Conservation (phyloP, 1,140 invertebrate genomes). For the Neodiprion pinetum region DNA sequence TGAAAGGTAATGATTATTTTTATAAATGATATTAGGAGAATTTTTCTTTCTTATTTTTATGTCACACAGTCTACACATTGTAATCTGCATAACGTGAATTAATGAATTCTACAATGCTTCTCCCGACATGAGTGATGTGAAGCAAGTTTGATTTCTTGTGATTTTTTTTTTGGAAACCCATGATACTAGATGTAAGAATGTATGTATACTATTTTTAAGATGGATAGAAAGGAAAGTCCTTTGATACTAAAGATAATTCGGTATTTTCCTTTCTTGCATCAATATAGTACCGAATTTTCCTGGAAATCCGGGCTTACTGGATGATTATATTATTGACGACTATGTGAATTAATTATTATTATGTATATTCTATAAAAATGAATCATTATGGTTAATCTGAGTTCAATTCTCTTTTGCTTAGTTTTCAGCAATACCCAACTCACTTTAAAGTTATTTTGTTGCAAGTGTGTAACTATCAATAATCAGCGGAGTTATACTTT, state of each 20-base stretch:
- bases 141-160: neutral
- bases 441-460: neutral
- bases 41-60: no score
- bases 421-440: no score
- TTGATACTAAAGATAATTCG: conserved; percentile 1
- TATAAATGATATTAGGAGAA: no score
- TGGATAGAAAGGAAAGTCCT: neutral
- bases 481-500: neutral
- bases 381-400: neutral
- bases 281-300: neutral
- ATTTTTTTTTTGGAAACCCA: neutral
- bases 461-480: neutral
- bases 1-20: no score
- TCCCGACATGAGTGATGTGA: neutral
- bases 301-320: neutral
- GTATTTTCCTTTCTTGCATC: neutral
- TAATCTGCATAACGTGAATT: no score
- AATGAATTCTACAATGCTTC: no score
- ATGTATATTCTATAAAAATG: conserved; percentile 1
- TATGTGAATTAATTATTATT: neutral
- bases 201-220: conserved; percentile 1
- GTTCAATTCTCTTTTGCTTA: neutral
- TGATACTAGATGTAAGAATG: conserved; percentile 1
- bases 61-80: no score
- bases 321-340: neutral